Evolutionary conservation across 2,888 invertebrate genomes (phyloP).

Genomic region (Brenthis hecate): DNA sequence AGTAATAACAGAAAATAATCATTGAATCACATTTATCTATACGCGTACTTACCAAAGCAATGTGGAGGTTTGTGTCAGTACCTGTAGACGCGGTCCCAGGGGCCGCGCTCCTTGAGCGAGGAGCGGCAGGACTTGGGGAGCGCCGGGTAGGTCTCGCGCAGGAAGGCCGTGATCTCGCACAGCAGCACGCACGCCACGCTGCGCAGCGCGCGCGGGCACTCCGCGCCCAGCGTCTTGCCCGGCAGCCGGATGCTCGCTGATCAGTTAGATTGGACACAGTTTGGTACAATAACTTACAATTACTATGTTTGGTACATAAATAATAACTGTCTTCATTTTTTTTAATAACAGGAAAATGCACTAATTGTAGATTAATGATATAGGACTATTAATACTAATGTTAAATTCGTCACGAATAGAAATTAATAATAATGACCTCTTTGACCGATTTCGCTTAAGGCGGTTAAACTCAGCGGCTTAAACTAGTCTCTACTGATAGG

Average conservation of each 20-base stretch:
- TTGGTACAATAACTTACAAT: too few relatives aligned
- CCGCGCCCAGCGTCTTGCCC: conserved; percentile 85
- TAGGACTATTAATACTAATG: too few relatives aligned
- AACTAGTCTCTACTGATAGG: too few relatives aligned
- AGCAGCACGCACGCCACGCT: conserved; percentile 96
- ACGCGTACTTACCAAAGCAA: conserved; percentile 68
- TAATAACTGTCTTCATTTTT: too few relatives aligned
- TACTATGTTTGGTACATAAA: too few relatives aligned
- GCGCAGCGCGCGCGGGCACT: conserved; percentile 94
- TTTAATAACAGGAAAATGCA: not conserved
- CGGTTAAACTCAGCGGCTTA: too few relatives aligned
- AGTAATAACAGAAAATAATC: conserved; percentile 73
- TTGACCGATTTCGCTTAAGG: too few relatives aligned
- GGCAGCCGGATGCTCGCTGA: conserved; percentile 85
- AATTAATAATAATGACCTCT: too few relatives aligned
- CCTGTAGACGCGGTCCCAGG: conserved; percentile 92
- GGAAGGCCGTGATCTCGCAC: conserved; percentile 98
- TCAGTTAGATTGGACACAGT: not conserved
- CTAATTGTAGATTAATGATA: not conserved
- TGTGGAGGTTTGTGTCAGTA: conserved; percentile 53
- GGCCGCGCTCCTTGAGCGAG: conserved; percentile 89
- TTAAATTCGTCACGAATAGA: too few relatives aligned
- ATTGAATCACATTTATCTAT: conserved; percentile 69
- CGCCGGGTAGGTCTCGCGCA: conserved; percentile 97
- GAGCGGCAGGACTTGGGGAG: conserved; percentile 88